Conservation (phyloP, 1,140 invertebrate genomes). For the Pseudomyrmex cubaensis region DNA sequence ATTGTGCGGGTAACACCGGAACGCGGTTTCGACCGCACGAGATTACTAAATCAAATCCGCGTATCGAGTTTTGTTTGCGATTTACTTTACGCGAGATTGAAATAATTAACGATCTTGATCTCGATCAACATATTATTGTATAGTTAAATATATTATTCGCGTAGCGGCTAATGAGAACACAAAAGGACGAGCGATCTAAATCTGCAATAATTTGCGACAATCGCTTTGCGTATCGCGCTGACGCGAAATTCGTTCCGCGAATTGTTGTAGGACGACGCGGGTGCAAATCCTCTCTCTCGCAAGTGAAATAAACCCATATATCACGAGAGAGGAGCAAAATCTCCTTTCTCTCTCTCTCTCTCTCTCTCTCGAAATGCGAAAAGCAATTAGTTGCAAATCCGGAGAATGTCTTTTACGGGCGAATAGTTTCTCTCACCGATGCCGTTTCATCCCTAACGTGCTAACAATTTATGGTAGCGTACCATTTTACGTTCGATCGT, state of each 20-base stretch:
- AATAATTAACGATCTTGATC: no score
- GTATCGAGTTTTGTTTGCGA: no score
- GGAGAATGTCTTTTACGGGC: constrained; percentile 3
- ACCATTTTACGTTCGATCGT: not conserved
- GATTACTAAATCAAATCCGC: no score
- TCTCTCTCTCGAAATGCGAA: not conserved
- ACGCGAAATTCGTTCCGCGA: not conserved
- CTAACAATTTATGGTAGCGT: not conserved
- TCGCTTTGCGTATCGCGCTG: not conserved
- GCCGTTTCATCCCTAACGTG: not conserved
- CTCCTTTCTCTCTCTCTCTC: not conserved
- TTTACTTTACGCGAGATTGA: no score
- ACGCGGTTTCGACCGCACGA: no score
- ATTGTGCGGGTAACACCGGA: no score
- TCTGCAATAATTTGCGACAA: not conserved
- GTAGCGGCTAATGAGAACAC: not conserved
- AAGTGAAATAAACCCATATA: constrained; percentile 1
- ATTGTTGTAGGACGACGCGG: not conserved
- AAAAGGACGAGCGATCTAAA: not conserved
- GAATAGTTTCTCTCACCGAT: not conserved
- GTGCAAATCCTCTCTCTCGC: not conserved
- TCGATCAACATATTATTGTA: no score
- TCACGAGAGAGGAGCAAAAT: not conserved
- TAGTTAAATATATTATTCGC: not conserved
- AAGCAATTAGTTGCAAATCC: constrained; percentile 21